Evolutionary conservation across 2,797 vertebrate species (phyloP), one percentile per base, ranked within the genome.

Genomic region (Phataginus tricuspis): DNA sequence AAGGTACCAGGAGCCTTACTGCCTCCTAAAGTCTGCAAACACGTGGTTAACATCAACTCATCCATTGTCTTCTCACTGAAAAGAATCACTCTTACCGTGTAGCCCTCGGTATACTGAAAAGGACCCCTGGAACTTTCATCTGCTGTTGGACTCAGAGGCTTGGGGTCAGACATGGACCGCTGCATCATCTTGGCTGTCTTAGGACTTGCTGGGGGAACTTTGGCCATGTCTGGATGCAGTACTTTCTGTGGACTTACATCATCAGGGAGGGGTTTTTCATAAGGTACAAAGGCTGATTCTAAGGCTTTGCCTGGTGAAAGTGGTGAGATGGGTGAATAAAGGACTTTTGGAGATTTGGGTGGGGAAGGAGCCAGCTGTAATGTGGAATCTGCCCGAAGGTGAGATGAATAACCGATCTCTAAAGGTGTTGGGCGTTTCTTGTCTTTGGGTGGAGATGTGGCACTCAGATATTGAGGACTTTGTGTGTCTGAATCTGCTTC

Each of bases 91-190:
- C 99, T 99, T 99, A 99, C 99, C 98, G 99, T 98, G 98, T 99
- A 99, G 97, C 98, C 99, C 97, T 99, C 99, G 97, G 98, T 98
- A 98, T 99, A 99, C 97, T 99, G 99, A 98, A 99, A 99, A 96
- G 99, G 99, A 98, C 98, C 98, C 98, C 99, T 99, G 98, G 99
- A 98, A 98, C 99, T 99, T 98, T 99, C 99, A 84, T 99, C 99
- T 96, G 99, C 99, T 94, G 99, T 99, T 84, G 99, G 99, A 98
- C 99, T 99, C 93, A 99, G 98, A 96, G 99, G 99, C 98, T 99
- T 99, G 80, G 99, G 99, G 98, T 99, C 99, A 98, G 99, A 99
- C 95, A 99, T 97, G 98, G 99, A 99, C 90, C 99, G 99, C 94
- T 99, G 99, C 96, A 99, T 99, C 98, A 99, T 97, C 98, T 99